Evolutionary conservation across 2,888 invertebrate species (phyloP).

Genomic region (Steromphala cineraria): DNA sequence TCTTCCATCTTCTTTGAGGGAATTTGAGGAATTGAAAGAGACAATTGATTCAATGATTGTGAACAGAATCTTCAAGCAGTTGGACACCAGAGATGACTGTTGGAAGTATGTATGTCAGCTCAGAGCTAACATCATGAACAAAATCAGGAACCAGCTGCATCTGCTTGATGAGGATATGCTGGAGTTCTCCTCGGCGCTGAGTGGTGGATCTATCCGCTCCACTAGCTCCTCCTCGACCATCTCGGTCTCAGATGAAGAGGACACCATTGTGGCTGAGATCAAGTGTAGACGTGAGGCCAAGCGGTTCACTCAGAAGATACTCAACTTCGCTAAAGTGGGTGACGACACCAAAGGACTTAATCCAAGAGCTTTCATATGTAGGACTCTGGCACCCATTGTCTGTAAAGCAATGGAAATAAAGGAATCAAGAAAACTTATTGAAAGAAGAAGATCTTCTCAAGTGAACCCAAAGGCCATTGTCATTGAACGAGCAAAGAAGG

Average conservation of each 20-base stretch:
- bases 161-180: constrained; percentile 50
- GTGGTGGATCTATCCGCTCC: not conserved
- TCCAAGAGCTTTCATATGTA: not conserved
- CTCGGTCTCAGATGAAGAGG: not conserved
- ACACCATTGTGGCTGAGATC: not conserved
- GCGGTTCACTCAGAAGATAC: not conserved
- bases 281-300: not conserved
- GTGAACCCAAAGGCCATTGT: not conserved
- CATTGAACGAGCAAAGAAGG: not conserved
- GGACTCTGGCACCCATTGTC: not conserved
- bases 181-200: constrained; percentile 46
- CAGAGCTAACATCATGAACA: constrained; percentile 34
- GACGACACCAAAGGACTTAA: not conserved
- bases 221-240: not conserved
- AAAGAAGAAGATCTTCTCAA: not conserved
- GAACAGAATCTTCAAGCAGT: constrained; percentile 21
- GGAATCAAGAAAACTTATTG: not conserved
- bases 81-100: not conserved
- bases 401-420: not conserved
- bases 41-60: constrained; percentile 32
- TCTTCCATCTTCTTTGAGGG: not conserved
- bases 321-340: not conserved
- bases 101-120: constrained; percentile 27
- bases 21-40: constrained; percentile 23
- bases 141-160: constrained; percentile 44